Percentiles rank a stretch among this genome's conserved stretches.
phyloP scores from a whole-genome alignment of 2,888 invertebrate genomes.

The Acleris literana region DNA sequence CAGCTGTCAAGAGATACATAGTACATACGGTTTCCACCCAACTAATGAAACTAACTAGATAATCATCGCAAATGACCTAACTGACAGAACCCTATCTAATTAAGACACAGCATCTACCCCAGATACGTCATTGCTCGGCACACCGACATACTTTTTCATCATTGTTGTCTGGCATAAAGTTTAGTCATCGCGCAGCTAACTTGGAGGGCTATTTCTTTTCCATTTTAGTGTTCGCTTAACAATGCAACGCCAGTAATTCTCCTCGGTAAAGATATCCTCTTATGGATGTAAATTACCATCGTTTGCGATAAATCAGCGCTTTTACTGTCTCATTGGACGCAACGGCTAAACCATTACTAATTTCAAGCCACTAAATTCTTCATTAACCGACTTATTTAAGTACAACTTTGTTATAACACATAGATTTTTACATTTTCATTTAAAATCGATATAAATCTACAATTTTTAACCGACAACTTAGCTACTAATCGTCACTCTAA shows the following conservation, averaged over 20 bases:
- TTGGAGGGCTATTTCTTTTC: constrained; percentile 17
- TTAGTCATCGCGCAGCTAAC: constrained; percentile 19
- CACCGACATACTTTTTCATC: constrained; percentile 6
- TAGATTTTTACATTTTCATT: too few species aligned
- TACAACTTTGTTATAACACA: background rate
- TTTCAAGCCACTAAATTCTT: constrained; percentile 6
- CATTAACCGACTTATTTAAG: background rate
- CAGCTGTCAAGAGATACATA: too few species aligned
- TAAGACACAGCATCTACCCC: background rate
- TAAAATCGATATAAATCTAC: too few species aligned
- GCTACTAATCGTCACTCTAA: too few species aligned
- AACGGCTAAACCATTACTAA: constrained; percentile 19
- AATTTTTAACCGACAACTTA: too few species aligned
- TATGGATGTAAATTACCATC: constrained; percentile 32
- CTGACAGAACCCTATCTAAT: background rate
- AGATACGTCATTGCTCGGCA: constrained; percentile 4
- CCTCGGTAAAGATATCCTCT: constrained; percentile 24
- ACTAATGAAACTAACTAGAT: too few species aligned
- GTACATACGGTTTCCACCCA: too few species aligned
- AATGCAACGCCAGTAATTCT: constrained; percentile 24
- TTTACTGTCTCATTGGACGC: constrained; percentile 28
- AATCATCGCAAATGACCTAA: background rate
- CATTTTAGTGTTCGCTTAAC: constrained; percentile 22
- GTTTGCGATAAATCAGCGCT: constrained; percentile 31
- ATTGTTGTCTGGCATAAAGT: constrained; percentile 1